Evolutionary conservation across 2,888 invertebrate genomes (phyloP).

Genomic region (Drosophila peninsularis): DNA sequence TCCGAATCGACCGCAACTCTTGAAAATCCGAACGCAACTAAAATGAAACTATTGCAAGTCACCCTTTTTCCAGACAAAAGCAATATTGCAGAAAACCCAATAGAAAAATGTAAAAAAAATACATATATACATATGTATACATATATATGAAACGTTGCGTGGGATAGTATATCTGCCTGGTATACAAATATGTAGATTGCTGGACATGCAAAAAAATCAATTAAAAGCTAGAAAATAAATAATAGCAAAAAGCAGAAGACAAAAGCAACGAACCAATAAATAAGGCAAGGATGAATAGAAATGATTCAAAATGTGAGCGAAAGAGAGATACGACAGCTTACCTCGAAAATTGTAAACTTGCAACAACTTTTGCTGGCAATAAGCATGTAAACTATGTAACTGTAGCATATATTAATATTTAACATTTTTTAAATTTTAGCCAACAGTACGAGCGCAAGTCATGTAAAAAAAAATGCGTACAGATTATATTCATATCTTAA

Average conservation of each 20-base stretch:
- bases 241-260: conserved; percentile 32
- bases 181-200: conserved; percentile 10
- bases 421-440: conserved; percentile 53
- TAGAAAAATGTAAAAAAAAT: background rate
- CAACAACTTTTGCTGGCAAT: conserved; percentile 83
- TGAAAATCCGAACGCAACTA: conserved; percentile 63
- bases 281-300: conserved; percentile 28
- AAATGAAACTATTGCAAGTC: conserved; percentile 45
- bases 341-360: conserved; percentile 82
- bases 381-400: conserved; percentile 81
- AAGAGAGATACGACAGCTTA: conserved; percentile 62
- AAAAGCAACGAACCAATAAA: conserved; percentile 42
- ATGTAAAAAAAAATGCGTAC: conserved; percentile 77
- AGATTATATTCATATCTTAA: conserved; percentile 43
- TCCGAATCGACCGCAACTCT: conserved; percentile 37
- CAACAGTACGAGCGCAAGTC: conserved; percentile 75
- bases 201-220: conserved; percentile 52
- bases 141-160: conserved; percentile 30
- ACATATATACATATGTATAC: conserved; percentile 1
- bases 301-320: conserved; percentile 25
- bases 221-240: conserved; percentile 39
- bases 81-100: conserved; percentile 29
- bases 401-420: conserved; percentile 49
- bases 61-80: conserved; percentile 64
- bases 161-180: conserved; percentile 6